Evolutionary conservation across 2,888 invertebrate genomes (phyloP), one percentile per base, ranked within the genome.

Genomic region (Euzophera pinguis): DNA sequence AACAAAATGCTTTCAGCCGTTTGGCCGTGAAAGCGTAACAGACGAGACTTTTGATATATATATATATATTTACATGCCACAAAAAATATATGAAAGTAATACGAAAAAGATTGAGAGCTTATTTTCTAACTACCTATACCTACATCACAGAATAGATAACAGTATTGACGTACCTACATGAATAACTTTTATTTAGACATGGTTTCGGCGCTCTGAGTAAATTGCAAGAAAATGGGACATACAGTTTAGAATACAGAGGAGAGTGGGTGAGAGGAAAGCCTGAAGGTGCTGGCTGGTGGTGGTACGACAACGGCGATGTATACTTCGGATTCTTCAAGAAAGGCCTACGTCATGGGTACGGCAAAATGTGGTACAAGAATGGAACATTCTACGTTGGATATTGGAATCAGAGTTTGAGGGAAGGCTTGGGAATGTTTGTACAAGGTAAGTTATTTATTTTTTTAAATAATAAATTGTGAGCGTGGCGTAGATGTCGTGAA

Each of bases 341-440:
- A 38, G 91, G 91, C 0, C 74, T 82, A 53, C 78, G 91, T 29
- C 83, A 92, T 13, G 93, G 93, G 0, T 92, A 90, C 57, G 94
- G 93, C 1, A 90, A 91, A 63, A 91, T 93, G 87, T 93, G 93
- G 92, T 92, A 92, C 60, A 63, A 71, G 0, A 78, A 93, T 62
- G 91, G 92, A 0, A 89, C 91, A 0, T 91, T 91, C 63, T 94
- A 93, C 57, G 91, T 91, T 47, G 94, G 94, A 0, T 88, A 91
- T 56, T 94, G 93, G 93, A 73, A 73, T 8, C 80, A 81, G 58
- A 78, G 84, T 62, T 60, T 78, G 54, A 84, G 67, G 53, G 75
- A 91, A 43, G 93, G 93, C 1, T 63, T 90, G 52, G 93, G 93
- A 8, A 85, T 92, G 76, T 80, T 91, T 54, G 74, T 92, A 2